Conservation (phyloP, 2,888 invertebrate genomes). For the Amphiduros pacificus region DNA sequence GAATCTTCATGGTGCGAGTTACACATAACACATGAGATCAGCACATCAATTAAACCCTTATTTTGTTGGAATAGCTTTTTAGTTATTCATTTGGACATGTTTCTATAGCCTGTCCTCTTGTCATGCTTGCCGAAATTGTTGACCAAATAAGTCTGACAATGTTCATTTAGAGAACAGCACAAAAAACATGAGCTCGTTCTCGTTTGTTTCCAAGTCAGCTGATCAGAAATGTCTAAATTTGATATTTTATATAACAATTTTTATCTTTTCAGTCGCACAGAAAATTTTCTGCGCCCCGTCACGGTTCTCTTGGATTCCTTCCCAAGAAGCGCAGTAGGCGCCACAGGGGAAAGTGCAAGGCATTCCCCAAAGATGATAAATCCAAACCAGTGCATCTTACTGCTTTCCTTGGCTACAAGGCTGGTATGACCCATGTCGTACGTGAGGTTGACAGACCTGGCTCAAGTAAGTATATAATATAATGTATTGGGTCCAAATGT, state of each 20-base stretch:
- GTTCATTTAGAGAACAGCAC: no score
- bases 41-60: no score
- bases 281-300: slow-evolving; percentile 99
- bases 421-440: slow-evolving; percentile 99
- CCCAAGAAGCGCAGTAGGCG: slow-evolving; percentile 96
- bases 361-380: slow-evolving; percentile 97
- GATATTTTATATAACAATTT: background rate
- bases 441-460: slow-evolving; percentile 98
- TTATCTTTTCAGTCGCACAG: slow-evolving; percentile 87
- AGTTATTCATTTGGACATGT: no score
- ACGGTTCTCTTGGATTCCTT: slow-evolving; percentile 99
- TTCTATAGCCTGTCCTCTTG: no score
- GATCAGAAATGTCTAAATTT: no score
- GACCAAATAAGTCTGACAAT: no score
- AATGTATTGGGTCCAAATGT: background rate
- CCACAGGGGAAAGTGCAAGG: slow-evolving; percentile 99
- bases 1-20: no score
- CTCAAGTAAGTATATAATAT: slow-evolving; percentile 79
- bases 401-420: slow-evolving; percentile 97
- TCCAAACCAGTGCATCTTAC: slow-evolving; percentile 96
- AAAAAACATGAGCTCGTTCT: no score
- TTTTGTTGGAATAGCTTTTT: no score
- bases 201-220: no score
- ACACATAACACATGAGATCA: no score
- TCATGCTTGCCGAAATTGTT: no score